phyloP scores from a whole-genome alignment of 2,113 vertebrate genomes.

The Ptilorrhoa leucosticta region DNA sequence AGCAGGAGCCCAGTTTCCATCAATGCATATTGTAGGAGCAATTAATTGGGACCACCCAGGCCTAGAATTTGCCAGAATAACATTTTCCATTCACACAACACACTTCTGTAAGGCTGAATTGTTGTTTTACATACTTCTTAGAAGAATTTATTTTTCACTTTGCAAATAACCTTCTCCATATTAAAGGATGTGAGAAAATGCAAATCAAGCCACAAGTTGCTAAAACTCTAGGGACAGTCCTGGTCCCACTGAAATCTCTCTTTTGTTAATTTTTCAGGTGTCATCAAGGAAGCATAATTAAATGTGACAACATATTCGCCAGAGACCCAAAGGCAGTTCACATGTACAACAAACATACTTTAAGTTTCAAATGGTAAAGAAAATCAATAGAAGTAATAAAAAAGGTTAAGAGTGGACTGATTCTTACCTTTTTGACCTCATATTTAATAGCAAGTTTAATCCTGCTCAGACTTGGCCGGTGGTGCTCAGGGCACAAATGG shows the following conservation, averaged over 20 bases:
- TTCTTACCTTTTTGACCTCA: conserved; percentile 96
- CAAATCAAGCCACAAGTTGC: not conserved
- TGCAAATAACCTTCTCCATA: not conserved
- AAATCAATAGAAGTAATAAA: no score
- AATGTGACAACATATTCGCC: not conserved
- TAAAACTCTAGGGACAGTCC: not conserved
- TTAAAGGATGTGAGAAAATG: not conserved
- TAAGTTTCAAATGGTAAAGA: no score
- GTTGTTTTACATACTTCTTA: not conserved
- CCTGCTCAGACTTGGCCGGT: conserved; percentile 90
- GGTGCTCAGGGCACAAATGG: conserved; percentile 81
- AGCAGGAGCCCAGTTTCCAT: conserved; percentile 56
- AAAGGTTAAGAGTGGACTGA: no score
- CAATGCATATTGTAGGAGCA: conserved; percentile 51
- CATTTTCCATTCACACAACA: not conserved
- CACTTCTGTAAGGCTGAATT: not conserved
- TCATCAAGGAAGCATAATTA: not conserved
- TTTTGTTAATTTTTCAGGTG: not conserved
- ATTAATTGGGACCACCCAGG: conserved; percentile 42
- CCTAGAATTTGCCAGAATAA: conserved; percentile 19
- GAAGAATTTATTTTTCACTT: not conserved
- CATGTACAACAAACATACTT: no score
- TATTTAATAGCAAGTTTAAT: conserved; percentile 96
- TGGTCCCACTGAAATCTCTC: not conserved
- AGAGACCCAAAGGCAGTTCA: not conserved